These are phyloP conservation scores for Clupea harengus DNA, from an alignment of 2,113 vertebrate genomes.

Conservation along the genomic window DNA sequence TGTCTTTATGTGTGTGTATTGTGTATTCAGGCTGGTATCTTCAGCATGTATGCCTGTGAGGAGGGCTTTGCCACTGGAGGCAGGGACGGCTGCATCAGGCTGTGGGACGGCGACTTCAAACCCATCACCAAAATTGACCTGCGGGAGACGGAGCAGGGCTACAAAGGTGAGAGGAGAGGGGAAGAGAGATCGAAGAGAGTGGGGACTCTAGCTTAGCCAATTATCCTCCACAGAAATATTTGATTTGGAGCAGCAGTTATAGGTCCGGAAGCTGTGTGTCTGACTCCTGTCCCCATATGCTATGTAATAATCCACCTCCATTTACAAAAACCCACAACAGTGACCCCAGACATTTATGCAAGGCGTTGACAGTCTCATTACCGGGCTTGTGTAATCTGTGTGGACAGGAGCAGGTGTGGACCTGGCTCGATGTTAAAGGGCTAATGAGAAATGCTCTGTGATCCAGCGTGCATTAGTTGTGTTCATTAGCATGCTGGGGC, in stretches of 20 bases:
- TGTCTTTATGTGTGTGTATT: neutral
- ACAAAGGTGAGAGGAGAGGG: conserved; percentile 82
- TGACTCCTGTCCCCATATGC: too few relatives aligned
- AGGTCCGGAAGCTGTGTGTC: too few relatives aligned
- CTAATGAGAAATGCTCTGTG: neutral
- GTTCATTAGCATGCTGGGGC: too few relatives aligned
- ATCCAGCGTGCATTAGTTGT: neutral
- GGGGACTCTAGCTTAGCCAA: too few relatives aligned
- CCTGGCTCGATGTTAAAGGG: neutral
- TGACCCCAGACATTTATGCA: neutral
- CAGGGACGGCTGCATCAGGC: conserved; percentile 89
- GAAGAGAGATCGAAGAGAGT: too few relatives aligned
- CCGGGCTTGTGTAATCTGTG: neutral
- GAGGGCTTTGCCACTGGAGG: conserved; percentile 96
- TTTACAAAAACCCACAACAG: neutral
- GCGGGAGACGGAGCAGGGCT: conserved; percentile 92
- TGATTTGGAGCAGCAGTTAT: too few relatives aligned
- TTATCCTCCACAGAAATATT: too few relatives aligned
- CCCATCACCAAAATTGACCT: conserved; percentile 98
- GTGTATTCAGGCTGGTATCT: conserved; percentile 84
- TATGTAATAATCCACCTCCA: too few relatives aligned
- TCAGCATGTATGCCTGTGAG: conserved; percentile 94
- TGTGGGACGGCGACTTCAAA: conserved; percentile 96
- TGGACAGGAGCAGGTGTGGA: neutral
- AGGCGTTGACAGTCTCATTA: neutral